Conservation (phyloP, 2,888 invertebrate genomes). For the Leptopilina drosophilae region DNA sequence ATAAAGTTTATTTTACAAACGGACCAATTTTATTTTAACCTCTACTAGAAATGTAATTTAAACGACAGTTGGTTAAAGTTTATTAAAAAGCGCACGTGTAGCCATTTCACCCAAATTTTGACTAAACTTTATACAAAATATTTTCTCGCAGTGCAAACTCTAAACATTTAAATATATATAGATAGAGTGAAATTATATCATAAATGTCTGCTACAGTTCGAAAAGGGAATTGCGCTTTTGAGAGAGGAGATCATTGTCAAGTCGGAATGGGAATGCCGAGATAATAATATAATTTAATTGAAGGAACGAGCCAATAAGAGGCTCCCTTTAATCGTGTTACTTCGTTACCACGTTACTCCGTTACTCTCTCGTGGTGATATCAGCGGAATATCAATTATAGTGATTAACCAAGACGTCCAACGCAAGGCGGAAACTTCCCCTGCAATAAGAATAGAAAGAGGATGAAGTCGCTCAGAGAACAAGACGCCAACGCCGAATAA, state of each 20-base stretch:
- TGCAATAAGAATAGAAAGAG: constrained; percentile 45
- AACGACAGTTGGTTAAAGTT: no score
- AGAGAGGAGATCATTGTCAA: constrained; percentile 52
- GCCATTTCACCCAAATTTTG: no score
- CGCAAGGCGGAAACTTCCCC: constrained; percentile 65
- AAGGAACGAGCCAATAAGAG: constrained; percentile 70
- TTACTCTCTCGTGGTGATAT: constrained; percentile 74
- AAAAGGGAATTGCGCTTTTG: constrained; percentile 23
- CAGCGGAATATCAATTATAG: constrained; percentile 77
- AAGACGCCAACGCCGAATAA: constrained; percentile 63
- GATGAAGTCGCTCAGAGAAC: constrained; percentile 45
- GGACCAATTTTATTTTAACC: no score
- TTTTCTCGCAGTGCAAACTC: no score
- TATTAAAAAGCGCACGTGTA: no score
- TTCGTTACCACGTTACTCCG: constrained; percentile 74
- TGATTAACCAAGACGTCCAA: constrained; percentile 75
- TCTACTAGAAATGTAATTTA: no score
- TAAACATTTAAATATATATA: no score
- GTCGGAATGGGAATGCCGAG: constrained; percentile 52
- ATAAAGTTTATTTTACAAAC: no score
- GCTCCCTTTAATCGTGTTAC: constrained; percentile 73
- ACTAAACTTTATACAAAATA: no score
- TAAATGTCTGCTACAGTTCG: no score
- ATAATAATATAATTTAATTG: constrained; percentile 75
- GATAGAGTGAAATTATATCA: no score